phyloP scores from a whole-genome alignment of 2,797 vertebrate species.

The Pseudochromis fuscus region DNA sequence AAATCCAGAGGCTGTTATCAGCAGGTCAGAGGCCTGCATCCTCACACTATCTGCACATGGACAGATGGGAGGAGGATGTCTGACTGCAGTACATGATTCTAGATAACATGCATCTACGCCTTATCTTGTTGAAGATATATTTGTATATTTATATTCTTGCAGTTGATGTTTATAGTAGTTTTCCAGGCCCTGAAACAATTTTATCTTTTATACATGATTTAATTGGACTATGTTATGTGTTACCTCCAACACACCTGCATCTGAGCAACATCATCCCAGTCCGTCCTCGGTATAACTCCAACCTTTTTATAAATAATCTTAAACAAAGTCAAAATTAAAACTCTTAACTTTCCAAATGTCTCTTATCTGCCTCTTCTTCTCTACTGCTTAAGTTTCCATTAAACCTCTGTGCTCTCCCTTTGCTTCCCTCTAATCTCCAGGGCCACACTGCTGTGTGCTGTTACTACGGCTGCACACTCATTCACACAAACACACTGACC shows the following conservation, averaged over 20 bases:
- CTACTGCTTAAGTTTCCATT: conserved; percentile 69
- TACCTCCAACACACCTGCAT: neutral
- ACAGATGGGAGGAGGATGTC: conserved; percentile 14
- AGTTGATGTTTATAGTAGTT: conserved; percentile 1
- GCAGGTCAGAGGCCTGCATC: conserved; percentile 19
- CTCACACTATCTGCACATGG: conserved; percentile 18
- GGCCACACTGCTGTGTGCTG: conserved; percentile 47
- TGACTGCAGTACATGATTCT: no score
- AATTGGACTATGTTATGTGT: neutral
- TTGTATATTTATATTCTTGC: neutral
- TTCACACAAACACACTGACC: conserved; percentile 43
- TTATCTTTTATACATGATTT: conserved; percentile 15
- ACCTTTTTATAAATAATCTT: conserved; percentile 30
- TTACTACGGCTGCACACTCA: conserved; percentile 57
- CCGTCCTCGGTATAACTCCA: conserved; percentile 2
- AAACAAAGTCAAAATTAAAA: conserved; percentile 55
- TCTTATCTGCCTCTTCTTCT: conserved; percentile 64
- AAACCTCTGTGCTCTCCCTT: conserved; percentile 70
- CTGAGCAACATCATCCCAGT: neutral
- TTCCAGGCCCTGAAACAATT: conserved; percentile 5
- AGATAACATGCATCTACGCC: neutral
- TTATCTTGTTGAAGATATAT: neutral
- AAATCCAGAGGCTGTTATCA: conserved; percentile 44
- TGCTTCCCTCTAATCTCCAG: conserved; percentile 69
- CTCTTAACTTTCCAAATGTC: conserved; percentile 52